Percentiles rank a stretch among this genome's conserved stretches.
Evolutionary conservation across 1,140 invertebrate species (phyloP).

Genomic region (Galendromus occidentalis): DNA sequence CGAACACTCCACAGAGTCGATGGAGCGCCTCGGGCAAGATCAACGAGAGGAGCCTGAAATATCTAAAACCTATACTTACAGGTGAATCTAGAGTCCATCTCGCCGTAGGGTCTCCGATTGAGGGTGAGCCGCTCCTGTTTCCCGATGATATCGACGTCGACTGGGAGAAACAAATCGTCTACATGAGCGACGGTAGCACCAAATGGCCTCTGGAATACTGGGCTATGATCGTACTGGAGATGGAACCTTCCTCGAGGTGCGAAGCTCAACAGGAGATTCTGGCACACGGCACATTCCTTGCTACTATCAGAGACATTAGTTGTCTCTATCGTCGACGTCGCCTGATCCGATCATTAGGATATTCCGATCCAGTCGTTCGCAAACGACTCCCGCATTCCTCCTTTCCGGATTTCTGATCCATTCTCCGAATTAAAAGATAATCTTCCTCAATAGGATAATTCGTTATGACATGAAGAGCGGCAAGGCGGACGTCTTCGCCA

Average conservation of each 20-base stretch:
- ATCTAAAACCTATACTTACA: background rate
- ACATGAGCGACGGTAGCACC: slow-evolving; percentile 4
- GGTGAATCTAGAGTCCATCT: background rate
- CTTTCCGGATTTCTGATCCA: too few relatives aligned
- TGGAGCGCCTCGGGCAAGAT: too few relatives aligned
- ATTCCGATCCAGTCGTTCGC: too few relatives aligned
- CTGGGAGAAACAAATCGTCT: background rate
- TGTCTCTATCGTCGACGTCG: too few relatives aligned
- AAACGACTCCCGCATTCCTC: too few relatives aligned
- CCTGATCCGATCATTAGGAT: too few relatives aligned
- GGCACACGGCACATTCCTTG: too few relatives aligned
- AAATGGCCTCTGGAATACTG: background rate
- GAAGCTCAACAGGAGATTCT: too few relatives aligned
- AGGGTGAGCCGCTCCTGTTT: background rate
- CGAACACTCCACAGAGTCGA: too few relatives aligned
- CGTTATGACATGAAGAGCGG: slow-evolving; percentile 16
- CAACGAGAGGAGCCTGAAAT: too few relatives aligned
- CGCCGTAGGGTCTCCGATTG: background rate
- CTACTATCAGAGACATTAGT: too few relatives aligned
- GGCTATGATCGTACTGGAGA: background rate
- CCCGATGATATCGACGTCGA: slow-evolving; percentile 3
- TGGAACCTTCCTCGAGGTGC: background rate
- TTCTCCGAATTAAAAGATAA: too few relatives aligned
- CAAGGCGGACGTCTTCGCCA: slow-evolving; percentile 13
- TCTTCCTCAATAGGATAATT: slow-evolving; percentile 14